A percentile compares a stretch with the other conserved stretches of the same genome.
These are phyloP conservation scores for Cheiracanthium punctorium DNA, from an alignment of 2,888 invertebrate species.

Conservation along the genomic window DNA sequence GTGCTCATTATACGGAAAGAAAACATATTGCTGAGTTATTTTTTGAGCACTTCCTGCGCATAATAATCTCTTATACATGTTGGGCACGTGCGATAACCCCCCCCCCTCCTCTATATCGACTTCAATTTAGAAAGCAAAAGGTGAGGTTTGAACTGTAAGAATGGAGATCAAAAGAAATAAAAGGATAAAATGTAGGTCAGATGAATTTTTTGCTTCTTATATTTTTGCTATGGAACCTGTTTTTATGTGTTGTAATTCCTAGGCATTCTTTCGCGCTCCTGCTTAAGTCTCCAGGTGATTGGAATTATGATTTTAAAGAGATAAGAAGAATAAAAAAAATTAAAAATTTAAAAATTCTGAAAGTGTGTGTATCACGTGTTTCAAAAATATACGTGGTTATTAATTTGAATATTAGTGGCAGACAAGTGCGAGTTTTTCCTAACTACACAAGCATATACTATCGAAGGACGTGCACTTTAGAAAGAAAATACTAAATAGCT, in stretches of 20 bases:
- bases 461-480: too few relatives aligned
- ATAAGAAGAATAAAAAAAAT: too few relatives aligned
- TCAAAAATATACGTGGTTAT: too few relatives aligned
- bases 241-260: conserved; percentile 14
- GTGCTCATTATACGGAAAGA: neutral
- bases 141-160: conserved; percentile 13
- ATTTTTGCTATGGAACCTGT: conserved; percentile 19
- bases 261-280: conserved; percentile 6
- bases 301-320: neutral
- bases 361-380: too few relatives aligned
- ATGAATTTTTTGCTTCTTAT: conserved; percentile 14
- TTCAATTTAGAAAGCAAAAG: conserved; percentile 21
- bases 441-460: too few relatives aligned
- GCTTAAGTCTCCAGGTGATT: neutral
- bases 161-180: conserved; percentile 23
- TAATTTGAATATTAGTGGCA: too few relatives aligned
- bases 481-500: too few relatives aligned
- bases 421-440: too few relatives aligned
- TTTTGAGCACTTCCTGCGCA: neutral
- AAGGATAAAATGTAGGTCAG: conserved; percentile 44
- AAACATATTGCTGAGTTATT: neutral
- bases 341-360: too few relatives aligned
- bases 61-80: conserved; percentile 26
- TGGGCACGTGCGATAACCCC: neutral
- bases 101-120: conserved; percentile 20